Evolutionary conservation across 2,797 vertebrate genomes (phyloP).

Genomic region (Nasua narica): DNA sequence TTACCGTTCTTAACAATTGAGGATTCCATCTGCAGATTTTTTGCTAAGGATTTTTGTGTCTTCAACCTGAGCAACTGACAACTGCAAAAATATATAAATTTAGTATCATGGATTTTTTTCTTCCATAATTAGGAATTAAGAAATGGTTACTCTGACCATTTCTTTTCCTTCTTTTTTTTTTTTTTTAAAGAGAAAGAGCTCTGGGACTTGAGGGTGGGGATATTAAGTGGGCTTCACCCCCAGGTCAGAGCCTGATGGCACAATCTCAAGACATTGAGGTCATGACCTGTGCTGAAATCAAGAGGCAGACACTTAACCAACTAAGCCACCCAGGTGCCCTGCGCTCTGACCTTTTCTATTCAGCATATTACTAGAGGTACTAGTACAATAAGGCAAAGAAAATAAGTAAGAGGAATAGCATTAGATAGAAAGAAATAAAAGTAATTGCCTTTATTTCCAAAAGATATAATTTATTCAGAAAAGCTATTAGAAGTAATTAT

Average conservation of each 20-base stretch:
- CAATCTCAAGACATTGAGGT: background rate
- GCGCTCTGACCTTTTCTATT: background rate
- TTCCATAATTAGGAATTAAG: background rate
- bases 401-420: background rate
- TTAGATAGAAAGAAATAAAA: background rate
- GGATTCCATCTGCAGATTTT: background rate
- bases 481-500: background rate
- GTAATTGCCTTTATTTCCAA: background rate
- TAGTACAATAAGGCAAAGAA: background rate
- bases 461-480: background rate
- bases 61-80: background rate
- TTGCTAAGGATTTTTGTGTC: background rate
- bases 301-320: background rate
- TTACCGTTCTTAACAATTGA: slow-evolving; percentile 15
- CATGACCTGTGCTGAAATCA: background rate
- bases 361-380: background rate
- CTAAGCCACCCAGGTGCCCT: background rate
- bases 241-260: background rate
- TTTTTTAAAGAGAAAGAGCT: background rate
- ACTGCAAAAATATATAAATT: background rate
- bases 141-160: background rate
- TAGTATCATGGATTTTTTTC: background rate
- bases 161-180: background rate
- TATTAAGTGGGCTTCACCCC: background rate
- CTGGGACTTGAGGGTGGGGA: background rate